A percentile compares a stretch with the other conserved stretches of the same genome.
phyloP scores from a whole-genome alignment of 2,888 invertebrate species.

The Helicoverpa assulta region DNA sequence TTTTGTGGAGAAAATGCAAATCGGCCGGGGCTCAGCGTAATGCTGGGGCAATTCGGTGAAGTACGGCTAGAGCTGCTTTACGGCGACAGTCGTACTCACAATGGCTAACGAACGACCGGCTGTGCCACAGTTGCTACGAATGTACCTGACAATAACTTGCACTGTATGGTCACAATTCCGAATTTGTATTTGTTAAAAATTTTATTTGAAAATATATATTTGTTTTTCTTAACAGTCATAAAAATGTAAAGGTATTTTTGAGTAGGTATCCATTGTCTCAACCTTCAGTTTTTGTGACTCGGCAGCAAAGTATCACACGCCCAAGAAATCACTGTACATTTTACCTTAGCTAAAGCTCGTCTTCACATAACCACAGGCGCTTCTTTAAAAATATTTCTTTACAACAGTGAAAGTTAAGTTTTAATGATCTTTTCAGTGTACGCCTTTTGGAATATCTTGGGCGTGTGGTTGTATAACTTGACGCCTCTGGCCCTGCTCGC shows the following conservation, averaged over 20 bases:
- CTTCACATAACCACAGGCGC: conserved; percentile 4
- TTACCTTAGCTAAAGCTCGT: conserved; percentile 12
- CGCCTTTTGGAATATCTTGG: conserved; percentile 78
- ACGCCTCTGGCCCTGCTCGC: conserved; percentile 76
- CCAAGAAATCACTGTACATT: background rate
- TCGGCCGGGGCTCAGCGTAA: background rate
- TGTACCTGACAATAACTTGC: background rate
- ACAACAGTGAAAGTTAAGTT: conserved; percentile 10
- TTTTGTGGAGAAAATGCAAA: conserved; percentile 1
- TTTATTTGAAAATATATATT: no score
- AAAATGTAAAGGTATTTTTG: no score
- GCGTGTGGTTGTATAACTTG: conserved; percentile 76
- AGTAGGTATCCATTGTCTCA: no score
- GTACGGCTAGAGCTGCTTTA: background rate
- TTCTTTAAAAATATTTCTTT: conserved; percentile 19
- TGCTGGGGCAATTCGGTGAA: background rate
- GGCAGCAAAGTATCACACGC: background rate
- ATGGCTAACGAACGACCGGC: background rate
- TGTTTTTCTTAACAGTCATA: no score
- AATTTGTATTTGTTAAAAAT: background rate
- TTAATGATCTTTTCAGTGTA: conserved; percentile 73
- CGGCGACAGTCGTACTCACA: background rate
- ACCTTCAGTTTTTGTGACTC: no score
- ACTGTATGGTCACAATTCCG: background rate
- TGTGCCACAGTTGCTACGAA: background rate